A percentile compares a stretch with the other conserved stretches of the same genome.
Conservation (phyloP, 53 echinoderm and acorn worm genomes). For the Glandiceps talaboti region DNA sequence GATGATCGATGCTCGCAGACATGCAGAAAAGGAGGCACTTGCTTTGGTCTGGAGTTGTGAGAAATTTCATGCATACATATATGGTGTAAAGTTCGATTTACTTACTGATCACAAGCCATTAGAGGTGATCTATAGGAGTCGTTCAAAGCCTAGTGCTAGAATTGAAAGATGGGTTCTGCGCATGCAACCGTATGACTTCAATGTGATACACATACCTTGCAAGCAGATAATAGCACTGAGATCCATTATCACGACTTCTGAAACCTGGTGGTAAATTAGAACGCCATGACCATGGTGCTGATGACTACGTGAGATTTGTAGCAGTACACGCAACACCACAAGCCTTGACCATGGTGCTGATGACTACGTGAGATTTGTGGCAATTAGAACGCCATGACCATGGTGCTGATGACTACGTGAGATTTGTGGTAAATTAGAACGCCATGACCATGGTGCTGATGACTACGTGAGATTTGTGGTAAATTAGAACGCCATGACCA, state of each 20-base stretch:
- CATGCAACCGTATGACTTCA: constrained; percentile 33
- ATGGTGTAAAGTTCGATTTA: constrained; percentile 19
- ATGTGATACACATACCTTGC: constrained; percentile 31
- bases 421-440: no score
- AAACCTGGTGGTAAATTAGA: not conserved
- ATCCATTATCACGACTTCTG: constrained; percentile 28
- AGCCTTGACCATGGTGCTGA: no score
- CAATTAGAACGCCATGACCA: no score
- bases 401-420: no score
- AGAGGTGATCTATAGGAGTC: constrained; percentile 27
- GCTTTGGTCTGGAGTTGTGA: constrained; percentile 26
- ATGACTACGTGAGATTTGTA: constrained; percentile 24
- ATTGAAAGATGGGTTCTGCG: constrained; percentile 35
- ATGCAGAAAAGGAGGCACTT: constrained; percentile 24
- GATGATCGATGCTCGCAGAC: constrained; percentile 17
- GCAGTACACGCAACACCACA: constrained; percentile 25
- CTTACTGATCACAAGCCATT: constrained; percentile 36
- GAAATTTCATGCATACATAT: constrained; percentile 23
- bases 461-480: no score
- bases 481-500: no score
- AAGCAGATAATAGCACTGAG: constrained; percentile 23
- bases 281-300: constrained; percentile 11
- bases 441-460: no score
- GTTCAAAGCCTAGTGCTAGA: constrained; percentile 32
- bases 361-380: no score